phyloP scores from a whole-genome alignment of 2,888 invertebrate genomes.

The Synergus gifuensis region DNA sequence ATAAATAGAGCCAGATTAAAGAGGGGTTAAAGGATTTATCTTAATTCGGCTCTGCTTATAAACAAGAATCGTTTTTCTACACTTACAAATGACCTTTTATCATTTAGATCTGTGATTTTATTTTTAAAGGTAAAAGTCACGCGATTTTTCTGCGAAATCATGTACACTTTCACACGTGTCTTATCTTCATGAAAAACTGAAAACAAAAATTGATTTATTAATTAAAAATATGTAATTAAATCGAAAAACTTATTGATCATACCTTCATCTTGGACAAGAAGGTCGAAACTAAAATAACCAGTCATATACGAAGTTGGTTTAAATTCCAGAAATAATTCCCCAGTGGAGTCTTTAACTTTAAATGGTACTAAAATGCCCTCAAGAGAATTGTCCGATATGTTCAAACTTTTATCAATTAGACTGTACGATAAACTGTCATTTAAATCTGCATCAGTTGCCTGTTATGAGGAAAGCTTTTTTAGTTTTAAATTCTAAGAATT shows the following conservation, averaged over 20 bases:
- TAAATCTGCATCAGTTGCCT: conserved; percentile 82
- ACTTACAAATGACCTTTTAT: conserved; percentile 79
- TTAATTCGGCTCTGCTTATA: no score
- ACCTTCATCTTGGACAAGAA: conserved; percentile 80
- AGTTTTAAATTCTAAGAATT: neutral
- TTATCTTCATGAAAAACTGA: conserved; percentile 77
- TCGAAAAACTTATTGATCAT: conserved; percentile 40
- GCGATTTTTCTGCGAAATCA: conserved; percentile 81
- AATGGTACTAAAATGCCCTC: conserved; percentile 76
- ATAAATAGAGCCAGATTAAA: no score
- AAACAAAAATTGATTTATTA: conserved; percentile 49
- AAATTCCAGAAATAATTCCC: conserved; percentile 79
- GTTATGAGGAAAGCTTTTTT: conserved; percentile 42
- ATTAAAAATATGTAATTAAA: conserved; percentile 21
- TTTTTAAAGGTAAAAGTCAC: conserved; percentile 81
- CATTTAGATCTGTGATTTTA: conserved; percentile 76
- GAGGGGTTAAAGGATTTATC: no score
- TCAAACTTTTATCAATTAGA: conserved; percentile 68
- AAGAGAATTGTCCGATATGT: conserved; percentile 75
- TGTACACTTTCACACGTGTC: conserved; percentile 80
- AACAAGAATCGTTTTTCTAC: neutral
- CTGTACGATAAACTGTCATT: conserved; percentile 77
- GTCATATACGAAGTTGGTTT: conserved; percentile 80
- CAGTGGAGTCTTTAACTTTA: conserved; percentile 75
- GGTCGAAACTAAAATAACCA: conserved; percentile 82